Evolutionary conservation across 2,113 vertebrate species (phyloP), one percentile per base, ranked within the genome.

Genomic region (Stercorarius parasiticus): DNA sequence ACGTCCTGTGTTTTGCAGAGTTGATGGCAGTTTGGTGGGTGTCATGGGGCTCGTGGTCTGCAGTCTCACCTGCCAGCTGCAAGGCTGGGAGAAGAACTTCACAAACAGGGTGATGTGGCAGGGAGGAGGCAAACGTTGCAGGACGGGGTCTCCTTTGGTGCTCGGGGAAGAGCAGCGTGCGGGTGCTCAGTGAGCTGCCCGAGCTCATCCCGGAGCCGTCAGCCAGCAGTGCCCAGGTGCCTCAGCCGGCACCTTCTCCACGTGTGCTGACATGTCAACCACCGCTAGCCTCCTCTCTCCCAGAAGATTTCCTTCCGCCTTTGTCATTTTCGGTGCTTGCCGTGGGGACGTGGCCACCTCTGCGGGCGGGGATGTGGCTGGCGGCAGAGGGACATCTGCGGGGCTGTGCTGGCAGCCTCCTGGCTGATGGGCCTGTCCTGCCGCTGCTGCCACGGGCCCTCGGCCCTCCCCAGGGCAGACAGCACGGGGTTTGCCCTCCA

Each of bases 271-370:
- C 17, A 0, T 15, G 34, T 23, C 38, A 67, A 16, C 23, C 6
- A 2, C 29, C 7, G 0, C 4, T 10, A 40, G 23, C 27, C 50
- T 52, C 32, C 56, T 36, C 21, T 61, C n/a, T 77, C 15, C 0
- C 0, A 4, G 17, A 10, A 58, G 18, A 11, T 72, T 30, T 70
- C 42, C 43, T 74, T 45, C 29, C 26, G 38, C 42, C 45, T 70
- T 36, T 55, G 22, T 61, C 2, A 0, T 29, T 38, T 36, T 22
- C 0, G 1, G 13, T 21, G 26, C 34, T 80, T 49, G 25, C 77
- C 1, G 0, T 1, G 2, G 42, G 52, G 53, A 49, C 1, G 0
- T 7, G 47, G 34, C 62, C 0, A 1, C 34, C 22, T 34, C 22
- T 2, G 20, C 3, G 5, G 38, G 30, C 30, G 6, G 7, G 21